phyloP scores from a whole-genome alignment of 2,113 vertebrate genomes.

The Scytalopus superciliaris region DNA sequence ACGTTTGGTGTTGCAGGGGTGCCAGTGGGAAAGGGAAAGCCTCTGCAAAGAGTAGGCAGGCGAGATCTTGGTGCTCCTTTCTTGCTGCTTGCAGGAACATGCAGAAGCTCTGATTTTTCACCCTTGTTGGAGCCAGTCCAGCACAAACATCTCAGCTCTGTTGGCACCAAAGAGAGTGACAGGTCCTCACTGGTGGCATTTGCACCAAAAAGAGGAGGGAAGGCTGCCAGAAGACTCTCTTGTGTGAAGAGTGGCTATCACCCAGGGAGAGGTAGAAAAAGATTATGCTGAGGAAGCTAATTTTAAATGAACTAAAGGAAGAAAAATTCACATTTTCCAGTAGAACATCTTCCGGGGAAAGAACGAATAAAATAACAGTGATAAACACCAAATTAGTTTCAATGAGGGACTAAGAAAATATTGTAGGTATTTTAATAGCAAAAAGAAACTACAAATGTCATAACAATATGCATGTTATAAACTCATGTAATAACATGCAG shows the following conservation, averaged over 20 bases:
- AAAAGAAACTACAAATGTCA: background rate
- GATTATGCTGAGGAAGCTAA: background rate
- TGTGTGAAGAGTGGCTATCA: background rate
- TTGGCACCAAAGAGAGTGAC: background rate
- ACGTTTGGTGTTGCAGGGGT: background rate
- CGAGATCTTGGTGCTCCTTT: background rate
- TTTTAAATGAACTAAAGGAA: background rate
- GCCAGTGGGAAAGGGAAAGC: background rate
- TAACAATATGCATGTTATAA: background rate
- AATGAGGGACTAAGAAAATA: background rate
- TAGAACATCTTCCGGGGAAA: background rate
- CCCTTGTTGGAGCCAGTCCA: background rate
- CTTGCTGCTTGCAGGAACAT: background rate
- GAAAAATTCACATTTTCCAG: background rate
- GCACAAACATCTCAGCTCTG: background rate
- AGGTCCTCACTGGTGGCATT: background rate
- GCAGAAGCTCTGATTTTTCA: background rate
- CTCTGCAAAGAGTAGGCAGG: background rate
- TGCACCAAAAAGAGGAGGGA: background rate
- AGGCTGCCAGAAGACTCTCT: background rate
- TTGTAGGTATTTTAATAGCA: background rate
- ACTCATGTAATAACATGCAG: background rate
- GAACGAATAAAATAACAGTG: background rate
- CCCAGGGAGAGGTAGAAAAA: background rate
- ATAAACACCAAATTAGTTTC: background rate